Conservation (phyloP, 2,113 vertebrate genomes). For the Psammodynastes pulverulentus region DNA sequence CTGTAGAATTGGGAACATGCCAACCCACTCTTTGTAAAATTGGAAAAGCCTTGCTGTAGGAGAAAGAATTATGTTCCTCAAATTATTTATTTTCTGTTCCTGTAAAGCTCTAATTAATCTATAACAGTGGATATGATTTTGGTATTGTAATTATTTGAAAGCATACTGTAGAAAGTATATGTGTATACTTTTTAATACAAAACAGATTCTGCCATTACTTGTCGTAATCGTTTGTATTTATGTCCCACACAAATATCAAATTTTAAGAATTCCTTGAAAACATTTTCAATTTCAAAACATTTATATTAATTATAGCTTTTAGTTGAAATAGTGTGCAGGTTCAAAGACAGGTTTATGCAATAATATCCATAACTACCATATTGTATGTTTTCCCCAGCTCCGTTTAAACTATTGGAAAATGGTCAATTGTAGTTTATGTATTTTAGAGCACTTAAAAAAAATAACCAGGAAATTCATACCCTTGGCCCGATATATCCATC, state of each 20-base stretch:
- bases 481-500: conserved; percentile 65
- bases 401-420: neutral
- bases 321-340: neutral
- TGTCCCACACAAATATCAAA: neutral
- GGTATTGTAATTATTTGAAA: neutral
- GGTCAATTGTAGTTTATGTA: neutral
- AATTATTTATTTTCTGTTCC: neutral
- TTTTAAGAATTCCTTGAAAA: neutral
- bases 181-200: neutral
- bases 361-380: conserved; percentile 12
- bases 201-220: neutral
- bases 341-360: accelerated
- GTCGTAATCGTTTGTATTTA: neutral
- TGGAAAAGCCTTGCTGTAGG: neutral
- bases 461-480: conserved; percentile 57
- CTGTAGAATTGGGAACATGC: neutral
- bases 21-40: neutral
- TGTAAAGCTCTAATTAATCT: neutral
- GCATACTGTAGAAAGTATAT: neutral
- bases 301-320: neutral
- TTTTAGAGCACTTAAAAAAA: neutral
- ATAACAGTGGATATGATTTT: neutral
- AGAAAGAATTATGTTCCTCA: neutral
- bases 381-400: neutral
- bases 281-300: neutral